Conservation (phyloP, 2,797 vertebrate genomes). For the Microchirus variegatus region DNA sequence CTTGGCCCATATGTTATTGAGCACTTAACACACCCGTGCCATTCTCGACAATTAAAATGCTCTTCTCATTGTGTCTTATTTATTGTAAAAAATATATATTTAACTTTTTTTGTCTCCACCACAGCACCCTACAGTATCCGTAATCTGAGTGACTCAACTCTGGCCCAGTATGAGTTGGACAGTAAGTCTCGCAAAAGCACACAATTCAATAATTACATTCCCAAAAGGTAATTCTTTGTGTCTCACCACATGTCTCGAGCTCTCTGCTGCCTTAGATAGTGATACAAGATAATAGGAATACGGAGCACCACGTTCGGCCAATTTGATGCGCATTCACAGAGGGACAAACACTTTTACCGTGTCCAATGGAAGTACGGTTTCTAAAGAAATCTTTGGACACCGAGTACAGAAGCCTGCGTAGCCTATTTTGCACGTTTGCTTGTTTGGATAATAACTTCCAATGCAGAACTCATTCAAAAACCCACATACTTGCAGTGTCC, state of each 20-base stretch:
- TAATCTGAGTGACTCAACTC: conserved; percentile 89
- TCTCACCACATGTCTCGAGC: conserved; percentile 19
- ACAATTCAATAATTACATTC: conserved; percentile 2
- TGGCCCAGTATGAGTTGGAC: conserved; percentile 91
- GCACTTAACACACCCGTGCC: too few species aligned
- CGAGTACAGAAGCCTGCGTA: background rate
- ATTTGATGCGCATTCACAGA: background rate
- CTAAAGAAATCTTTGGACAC: conserved; percentile 23
- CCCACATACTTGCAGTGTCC: conserved; percentile 23
- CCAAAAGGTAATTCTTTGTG: conserved; percentile 9
- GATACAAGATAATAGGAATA: conserved; percentile 9
- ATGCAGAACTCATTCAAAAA: too few species aligned
- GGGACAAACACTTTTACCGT: conserved; percentile 29
- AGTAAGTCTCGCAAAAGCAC: conserved; percentile 54
- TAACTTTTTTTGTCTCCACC: conserved; percentile 11
- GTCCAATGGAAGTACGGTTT: conserved; percentile 14
- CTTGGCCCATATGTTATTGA: conserved; percentile 51
- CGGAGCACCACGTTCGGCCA: conserved; percentile 21
- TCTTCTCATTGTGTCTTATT: conserved; percentile 1
- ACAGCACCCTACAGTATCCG: conserved; percentile 86
- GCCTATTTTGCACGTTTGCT: conserved; percentile 25
- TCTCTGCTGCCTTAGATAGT: background rate
- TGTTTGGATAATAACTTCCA: conserved; percentile 35
- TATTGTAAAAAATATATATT: background rate
- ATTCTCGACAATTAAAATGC: too few species aligned